Evolutionary conservation across 2,113 vertebrate species (phyloP), one percentile per base, ranked within the genome.

Genomic region (Steatornis caripensis): DNA sequence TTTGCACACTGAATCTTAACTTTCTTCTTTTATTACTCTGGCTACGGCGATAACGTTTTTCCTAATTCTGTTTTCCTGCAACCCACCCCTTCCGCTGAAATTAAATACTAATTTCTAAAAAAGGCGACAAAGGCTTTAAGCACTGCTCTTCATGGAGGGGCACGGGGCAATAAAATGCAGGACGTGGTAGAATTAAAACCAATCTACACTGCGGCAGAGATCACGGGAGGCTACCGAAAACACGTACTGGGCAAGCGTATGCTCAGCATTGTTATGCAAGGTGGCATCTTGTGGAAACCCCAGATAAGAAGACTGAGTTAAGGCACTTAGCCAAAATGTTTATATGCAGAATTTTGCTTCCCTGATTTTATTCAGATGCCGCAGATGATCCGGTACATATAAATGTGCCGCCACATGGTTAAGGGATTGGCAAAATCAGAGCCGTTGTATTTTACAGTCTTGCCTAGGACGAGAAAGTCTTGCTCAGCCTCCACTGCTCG

Each of bases 341-440:
- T 95, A 96, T 97, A 97, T 97, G 95, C 34, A 34, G 92, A 97
- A 97, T 97, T 97, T 91, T 95, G 92, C 95, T 95, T 97, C 95
- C 96, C 91, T 95, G 95, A 93, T 97, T 96, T 97, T 91, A 97
- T 95, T 97, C 89, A 96, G 97, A 97, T 92, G 93, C 94, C 20
- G 55, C 93, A 97, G 94, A 96, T 94, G 83, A 97, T 86, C 86
- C 55, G 78, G 82, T 89, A 92, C 90, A 91, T 94, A 95, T 80
- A 71, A 58, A 55, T 91, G 84, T 92, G 85, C 84, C 17, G 54
- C 88, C 93, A 96, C 95, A 97, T 91, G 94, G 92, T 90, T 87
- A 94, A 92, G 87, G 90, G 97, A 96, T 96, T 97, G 95, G 91
- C 94, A 97, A 95, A 97, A 95, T 85, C 93, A 18, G 95, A 95